Conservation (phyloP, 2,113 vertebrate genomes). For the Cephalophus harveyi region DNA sequence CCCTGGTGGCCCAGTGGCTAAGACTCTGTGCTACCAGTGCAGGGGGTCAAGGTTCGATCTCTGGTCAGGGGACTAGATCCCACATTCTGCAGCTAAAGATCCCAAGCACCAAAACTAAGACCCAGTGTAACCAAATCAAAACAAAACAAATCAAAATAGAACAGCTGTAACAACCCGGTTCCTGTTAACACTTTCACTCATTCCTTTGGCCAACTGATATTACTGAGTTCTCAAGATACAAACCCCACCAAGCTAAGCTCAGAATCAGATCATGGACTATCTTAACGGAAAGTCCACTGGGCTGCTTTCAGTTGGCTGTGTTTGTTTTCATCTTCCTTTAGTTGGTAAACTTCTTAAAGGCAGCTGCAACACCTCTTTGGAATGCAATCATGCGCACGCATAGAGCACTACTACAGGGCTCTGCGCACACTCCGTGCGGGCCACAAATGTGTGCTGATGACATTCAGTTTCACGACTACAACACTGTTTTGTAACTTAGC, state of each 20-base stretch:
- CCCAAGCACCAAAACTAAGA: background rate
- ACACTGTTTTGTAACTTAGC: conserved; percentile 69
- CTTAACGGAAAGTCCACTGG: background rate
- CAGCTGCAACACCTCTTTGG: background rate
- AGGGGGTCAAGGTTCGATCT: background rate
- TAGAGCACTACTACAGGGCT: background rate
- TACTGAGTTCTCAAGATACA: background rate
- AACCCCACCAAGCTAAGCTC: background rate
- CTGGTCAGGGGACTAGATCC: background rate
- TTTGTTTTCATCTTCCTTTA: background rate
- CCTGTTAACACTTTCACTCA: background rate
- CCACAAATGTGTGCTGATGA: conserved; percentile 45
- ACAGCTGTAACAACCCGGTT: background rate
- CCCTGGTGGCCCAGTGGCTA: background rate
- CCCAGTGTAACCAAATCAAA: background rate
- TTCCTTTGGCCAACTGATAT: background rate
- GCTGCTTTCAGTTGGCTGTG: background rate
- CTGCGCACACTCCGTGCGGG: background rate
- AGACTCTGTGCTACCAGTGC: background rate
- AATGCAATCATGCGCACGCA: background rate
- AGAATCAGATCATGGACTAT: background rate
- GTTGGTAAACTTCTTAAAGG: background rate
- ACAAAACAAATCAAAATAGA: background rate
- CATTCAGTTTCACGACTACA: conserved; percentile 48
- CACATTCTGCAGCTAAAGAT: background rate